Evolutionary conservation across 1,140 invertebrate genomes (phyloP).

Genomic region (Phthorimaea operculella): DNA sequence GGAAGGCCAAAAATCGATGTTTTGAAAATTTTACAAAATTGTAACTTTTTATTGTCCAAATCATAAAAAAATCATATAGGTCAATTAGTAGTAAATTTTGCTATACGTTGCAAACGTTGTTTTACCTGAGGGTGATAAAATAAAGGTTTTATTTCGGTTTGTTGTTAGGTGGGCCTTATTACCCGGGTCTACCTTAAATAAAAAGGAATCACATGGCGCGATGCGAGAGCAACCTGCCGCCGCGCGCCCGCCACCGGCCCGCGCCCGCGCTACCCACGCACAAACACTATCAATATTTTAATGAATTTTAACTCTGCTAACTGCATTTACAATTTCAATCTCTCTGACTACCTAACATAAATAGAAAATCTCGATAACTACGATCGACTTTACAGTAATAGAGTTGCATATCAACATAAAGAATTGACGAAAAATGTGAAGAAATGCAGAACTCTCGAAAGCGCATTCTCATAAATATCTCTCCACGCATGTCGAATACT

Average conservation of each 20-base stretch:
- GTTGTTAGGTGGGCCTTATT: no score
- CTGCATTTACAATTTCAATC: not conserved
- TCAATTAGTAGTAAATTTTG: no score
- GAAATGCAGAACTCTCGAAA: slow-evolving; percentile 22
- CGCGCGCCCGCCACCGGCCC: not conserved
- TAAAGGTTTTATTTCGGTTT: no score
- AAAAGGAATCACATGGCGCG: slow-evolving; percentile 52
- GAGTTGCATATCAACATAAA: no score
- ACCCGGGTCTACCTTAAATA: no score
- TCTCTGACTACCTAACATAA: not conserved
- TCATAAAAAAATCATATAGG: no score
- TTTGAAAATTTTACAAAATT: no score
- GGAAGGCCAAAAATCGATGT: no score
- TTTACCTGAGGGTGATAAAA: no score
- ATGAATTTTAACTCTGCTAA: slow-evolving; percentile 1
- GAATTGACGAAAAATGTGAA: not conserved
- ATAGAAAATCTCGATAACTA: not conserved
- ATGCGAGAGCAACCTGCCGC: not conserved
- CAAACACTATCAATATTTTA: not conserved
- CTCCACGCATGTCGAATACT: slow-evolving; percentile 46
- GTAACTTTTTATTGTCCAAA: no score
- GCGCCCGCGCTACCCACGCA: not conserved
- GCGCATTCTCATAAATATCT: slow-evolving; percentile 46
- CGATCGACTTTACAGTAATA: no score
- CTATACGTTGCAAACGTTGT: no score